Percentiles rank a stretch among this genome's conserved stretches.
These are phyloP conservation scores for Potamarius usumacintae DNA, from an alignment of 2,113 vertebrate genomes.

Conservation along the genomic window DNA sequence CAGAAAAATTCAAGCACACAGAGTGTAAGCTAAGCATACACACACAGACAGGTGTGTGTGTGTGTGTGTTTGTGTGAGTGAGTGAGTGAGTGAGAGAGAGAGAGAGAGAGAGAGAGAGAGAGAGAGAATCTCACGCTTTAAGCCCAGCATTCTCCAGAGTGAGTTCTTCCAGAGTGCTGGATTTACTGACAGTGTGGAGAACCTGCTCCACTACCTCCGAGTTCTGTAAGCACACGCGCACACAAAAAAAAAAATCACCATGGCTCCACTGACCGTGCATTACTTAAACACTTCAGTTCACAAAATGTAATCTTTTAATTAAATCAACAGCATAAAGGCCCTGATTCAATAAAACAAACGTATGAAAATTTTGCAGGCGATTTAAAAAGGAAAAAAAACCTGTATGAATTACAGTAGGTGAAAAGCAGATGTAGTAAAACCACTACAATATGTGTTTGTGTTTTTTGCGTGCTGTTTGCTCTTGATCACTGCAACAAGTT, in stretches of 20 bases:
- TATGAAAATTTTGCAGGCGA: no score
- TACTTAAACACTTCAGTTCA: background rate
- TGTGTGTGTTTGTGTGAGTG: conserved; percentile 15
- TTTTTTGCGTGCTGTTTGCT: no score
- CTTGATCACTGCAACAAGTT: no score
- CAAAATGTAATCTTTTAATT: background rate
- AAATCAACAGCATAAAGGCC: background rate
- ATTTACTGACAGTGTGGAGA: conserved; percentile 86
- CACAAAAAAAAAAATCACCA: background rate
- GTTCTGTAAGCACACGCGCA: conserved; percentile 66
- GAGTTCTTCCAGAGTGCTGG: conserved; percentile 87
- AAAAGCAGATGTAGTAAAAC: no score
- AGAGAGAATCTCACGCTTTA: conserved; percentile 78
- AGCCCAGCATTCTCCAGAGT: conserved; percentile 88
- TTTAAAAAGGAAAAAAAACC: no score
- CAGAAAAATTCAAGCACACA: background rate
- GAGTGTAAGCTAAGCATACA: conserved; percentile 8
- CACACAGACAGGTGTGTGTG: conserved; percentile 3
- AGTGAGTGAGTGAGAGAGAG: conserved; percentile 24
- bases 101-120: conserved; percentile 12
- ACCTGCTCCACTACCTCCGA: conserved; percentile 91
- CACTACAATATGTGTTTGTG: no score
- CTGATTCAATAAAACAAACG: no score
- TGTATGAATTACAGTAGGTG: no score
- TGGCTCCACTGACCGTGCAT: background rate